Evolutionary conservation across 2,888 invertebrate genomes (phyloP).

Genomic region (Hemithea aestivaria): DNA sequence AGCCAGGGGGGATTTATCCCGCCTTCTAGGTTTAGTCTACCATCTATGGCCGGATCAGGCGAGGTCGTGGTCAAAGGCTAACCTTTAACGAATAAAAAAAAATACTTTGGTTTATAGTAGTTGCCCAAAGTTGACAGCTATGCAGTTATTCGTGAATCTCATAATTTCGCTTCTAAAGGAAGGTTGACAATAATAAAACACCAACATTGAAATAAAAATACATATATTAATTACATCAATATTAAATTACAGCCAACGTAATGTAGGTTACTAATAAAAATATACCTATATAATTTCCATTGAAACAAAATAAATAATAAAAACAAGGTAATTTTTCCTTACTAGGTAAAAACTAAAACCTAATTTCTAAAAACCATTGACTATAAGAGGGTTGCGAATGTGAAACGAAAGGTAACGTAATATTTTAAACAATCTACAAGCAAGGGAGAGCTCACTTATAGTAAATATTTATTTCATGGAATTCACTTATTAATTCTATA

Average conservation of each 20-base stretch:
- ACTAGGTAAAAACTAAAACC: constrained; percentile 52
- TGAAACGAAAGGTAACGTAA: constrained; percentile 65
- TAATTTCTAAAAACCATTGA: constrained; percentile 73
- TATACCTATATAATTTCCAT: constrained; percentile 77
- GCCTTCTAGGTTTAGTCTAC: too few relatives aligned
- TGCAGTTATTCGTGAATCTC: too few relatives aligned
- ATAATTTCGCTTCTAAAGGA: too few relatives aligned
- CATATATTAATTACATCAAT: constrained; percentile 80
- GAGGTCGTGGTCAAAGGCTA: too few relatives aligned
- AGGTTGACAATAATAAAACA: constrained; percentile 45
- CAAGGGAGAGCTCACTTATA: constrained; percentile 73
- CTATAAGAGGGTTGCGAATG: constrained; percentile 67
- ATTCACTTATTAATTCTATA: constrained; percentile 73
- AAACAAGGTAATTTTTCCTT: constrained; percentile 73
- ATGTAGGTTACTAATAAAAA: constrained; percentile 79
- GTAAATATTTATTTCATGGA: constrained; percentile 68
- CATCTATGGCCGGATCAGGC: too few relatives aligned
- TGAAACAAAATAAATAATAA: constrained; percentile 79
- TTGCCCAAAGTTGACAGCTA: too few relatives aligned
- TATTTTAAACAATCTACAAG: constrained; percentile 72
- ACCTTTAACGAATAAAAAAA: too few relatives aligned
- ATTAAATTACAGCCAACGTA: constrained; percentile 79
- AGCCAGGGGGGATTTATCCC: too few relatives aligned
- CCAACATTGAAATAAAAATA: constrained; percentile 74
- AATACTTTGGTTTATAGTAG: too few relatives aligned